Conservation (phyloP, 2,888 invertebrate genomes). For the Dascillus cervinus region DNA sequence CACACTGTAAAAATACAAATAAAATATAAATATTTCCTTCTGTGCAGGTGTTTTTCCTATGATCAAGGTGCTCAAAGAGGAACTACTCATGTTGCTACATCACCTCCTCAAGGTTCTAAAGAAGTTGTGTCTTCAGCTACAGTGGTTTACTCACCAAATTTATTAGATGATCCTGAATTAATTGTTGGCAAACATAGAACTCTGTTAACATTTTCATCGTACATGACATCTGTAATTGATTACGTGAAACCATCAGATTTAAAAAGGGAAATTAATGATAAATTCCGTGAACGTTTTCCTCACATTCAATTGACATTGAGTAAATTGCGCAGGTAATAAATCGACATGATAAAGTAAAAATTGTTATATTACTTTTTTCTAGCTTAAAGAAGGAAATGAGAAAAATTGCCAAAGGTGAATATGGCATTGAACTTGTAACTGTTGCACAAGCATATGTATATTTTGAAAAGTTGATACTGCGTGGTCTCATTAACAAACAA, state of each 20-base stretch:
- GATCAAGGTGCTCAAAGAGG: constrained; percentile 57
- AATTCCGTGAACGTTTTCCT: constrained; percentile 92
- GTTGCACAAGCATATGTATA: constrained; percentile 98
- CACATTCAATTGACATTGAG: constrained; percentile 90
- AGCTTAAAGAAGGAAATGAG: constrained; percentile 95
- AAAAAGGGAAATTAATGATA: constrained; percentile 95
- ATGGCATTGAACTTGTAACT: constrained; percentile 76
- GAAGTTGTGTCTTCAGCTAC: constrained; percentile 35
- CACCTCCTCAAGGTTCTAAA: constrained; percentile 40
- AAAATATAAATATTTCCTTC: constrained; percentile 10
- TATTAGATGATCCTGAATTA: constrained; percentile 87
- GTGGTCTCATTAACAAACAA: constrained; percentile 86
- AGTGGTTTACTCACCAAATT: constrained; percentile 70
- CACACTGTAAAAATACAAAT: too few relatives aligned
- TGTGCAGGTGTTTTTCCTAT: constrained; percentile 64
- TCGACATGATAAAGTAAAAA: background rate
- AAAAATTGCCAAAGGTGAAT: constrained; percentile 80
- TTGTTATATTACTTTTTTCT: constrained; percentile 24
- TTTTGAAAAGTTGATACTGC: constrained; percentile 92
- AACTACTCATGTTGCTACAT: constrained; percentile 44
- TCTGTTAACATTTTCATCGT: constrained; percentile 77
- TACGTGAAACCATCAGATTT: constrained; percentile 92
- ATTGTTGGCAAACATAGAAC: constrained; percentile 86
- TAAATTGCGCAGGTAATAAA: constrained; percentile 80
- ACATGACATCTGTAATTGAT: constrained; percentile 93